Percentiles rank a stretch among this genome's conserved stretches.
Evolutionary conservation across 2,113 vertebrate species (phyloP).

Genomic region (Myanophis thanlyinensis): DNA sequence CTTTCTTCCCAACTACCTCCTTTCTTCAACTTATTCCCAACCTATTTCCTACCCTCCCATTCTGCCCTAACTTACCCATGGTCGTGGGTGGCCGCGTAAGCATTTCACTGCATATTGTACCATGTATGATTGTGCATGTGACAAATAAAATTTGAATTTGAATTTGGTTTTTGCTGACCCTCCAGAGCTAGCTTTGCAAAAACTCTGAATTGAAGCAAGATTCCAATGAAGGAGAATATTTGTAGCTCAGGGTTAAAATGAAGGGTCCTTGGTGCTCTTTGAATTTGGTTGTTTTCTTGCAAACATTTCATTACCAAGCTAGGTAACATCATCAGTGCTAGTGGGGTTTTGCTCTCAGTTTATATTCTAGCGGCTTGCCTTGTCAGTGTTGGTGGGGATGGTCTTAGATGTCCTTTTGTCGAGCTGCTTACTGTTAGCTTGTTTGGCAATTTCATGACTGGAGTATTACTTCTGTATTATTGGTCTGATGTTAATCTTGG

Average conservation of each 20-base stretch:
- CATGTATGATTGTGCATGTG: too few relatives aligned
- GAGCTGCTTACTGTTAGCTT: not conserved
- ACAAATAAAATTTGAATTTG: too few relatives aligned
- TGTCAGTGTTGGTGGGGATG: not conserved
- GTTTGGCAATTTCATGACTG: not conserved
- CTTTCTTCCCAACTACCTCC: too few relatives aligned
- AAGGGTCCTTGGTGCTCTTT: not conserved
- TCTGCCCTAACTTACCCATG: too few relatives aligned
- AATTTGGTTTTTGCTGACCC: conserved; percentile 40
- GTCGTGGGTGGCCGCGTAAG: too few relatives aligned
- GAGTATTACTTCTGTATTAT: not conserved
- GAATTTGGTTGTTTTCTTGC: not conserved
- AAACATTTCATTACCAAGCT: not conserved
- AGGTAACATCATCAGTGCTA: not conserved
- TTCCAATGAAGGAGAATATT: not conserved
- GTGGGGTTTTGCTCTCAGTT: not conserved
- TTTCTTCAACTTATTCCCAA: too few relatives aligned
- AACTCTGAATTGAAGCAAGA: conserved; percentile 30
- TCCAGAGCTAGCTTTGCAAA: not conserved
- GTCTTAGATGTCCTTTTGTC: not conserved
- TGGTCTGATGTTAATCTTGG: not conserved
- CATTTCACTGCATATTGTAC: too few relatives aligned
- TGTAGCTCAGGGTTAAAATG: not conserved
- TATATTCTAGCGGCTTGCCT: not conserved
- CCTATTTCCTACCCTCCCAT: too few relatives aligned